These are phyloP conservation scores for Drosophila lacteicornis DNA, from an alignment of 1,140 invertebrate species.

Conservation along the genomic window DNA sequence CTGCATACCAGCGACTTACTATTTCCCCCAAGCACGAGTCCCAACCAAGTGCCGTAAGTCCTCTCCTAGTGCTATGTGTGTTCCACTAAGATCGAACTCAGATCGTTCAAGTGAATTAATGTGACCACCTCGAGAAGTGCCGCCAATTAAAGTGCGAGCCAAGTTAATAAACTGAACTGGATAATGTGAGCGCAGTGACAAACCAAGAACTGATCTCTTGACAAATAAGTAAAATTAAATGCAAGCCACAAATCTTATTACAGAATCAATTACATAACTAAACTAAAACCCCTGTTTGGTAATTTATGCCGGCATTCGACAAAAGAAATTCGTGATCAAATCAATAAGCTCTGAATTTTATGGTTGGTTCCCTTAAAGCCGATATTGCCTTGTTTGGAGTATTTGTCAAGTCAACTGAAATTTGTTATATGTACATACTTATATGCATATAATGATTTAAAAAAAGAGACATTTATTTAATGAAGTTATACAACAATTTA, in stretches of 20 bases:
- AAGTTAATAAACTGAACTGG: slow-evolving; percentile 27
- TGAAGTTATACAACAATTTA: slow-evolving; percentile 15
- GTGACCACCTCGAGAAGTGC: slow-evolving; percentile 13
- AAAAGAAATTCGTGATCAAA: slow-evolving; percentile 5
- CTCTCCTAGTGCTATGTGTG: slow-evolving; percentile 19
- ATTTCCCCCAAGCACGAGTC: slow-evolving; percentile 31
- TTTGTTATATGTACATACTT: background rate
- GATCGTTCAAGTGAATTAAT: slow-evolving; percentile 18
- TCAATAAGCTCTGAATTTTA: slow-evolving; percentile 13
- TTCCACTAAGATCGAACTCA: slow-evolving; percentile 4
- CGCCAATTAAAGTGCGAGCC: slow-evolving; percentile 18
- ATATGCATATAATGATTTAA: background rate
- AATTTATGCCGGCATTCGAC: slow-evolving; percentile 1
- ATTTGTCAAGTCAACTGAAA: slow-evolving; percentile 17
- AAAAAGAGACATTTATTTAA: slow-evolving; percentile 4
- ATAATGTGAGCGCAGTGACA: slow-evolving; percentile 18
- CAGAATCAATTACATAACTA: slow-evolving; percentile 20
- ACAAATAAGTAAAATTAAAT: slow-evolving; percentile 4
- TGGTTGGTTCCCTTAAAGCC: slow-evolving; percentile 15
- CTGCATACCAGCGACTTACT: slow-evolving; percentile 49
- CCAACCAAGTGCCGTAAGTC: slow-evolving; percentile 48
- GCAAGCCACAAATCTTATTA: background rate
- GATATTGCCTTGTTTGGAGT: slow-evolving; percentile 13
- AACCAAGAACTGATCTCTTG: slow-evolving; percentile 5
- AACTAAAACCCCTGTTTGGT: slow-evolving; percentile 7